A percentile compares a stretch with the other conserved stretches of the same genome.
Conservation (phyloP, 2,888 invertebrate genomes). For the Saturnia japonica region DNA sequence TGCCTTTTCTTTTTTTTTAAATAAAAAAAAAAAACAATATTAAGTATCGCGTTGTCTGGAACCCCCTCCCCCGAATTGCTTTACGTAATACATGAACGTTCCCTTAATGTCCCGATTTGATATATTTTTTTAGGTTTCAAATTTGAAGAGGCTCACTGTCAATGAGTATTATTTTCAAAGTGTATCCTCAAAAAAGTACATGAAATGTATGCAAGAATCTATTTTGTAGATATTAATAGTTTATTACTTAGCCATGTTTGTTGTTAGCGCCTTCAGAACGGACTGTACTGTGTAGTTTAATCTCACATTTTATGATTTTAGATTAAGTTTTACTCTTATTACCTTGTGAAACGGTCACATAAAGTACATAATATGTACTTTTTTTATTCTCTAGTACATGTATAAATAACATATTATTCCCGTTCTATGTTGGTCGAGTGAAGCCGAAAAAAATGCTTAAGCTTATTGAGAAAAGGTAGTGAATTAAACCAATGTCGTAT, state of each 20-base stretch:
- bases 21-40: too few species aligned
- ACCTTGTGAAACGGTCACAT: not conserved
- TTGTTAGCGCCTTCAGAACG: not conserved
- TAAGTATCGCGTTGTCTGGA: too few species aligned
- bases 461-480: not conserved
- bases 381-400: not conserved
- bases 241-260: not conserved
- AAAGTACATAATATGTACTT: not conserved
- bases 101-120: not conserved
- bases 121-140: not conserved
- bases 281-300: slow-evolving; percentile 1
- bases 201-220: not conserved
- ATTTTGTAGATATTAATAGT: not conserved
- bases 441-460: not conserved
- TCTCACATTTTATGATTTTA: not conserved
- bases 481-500: too few species aligned
- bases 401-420: not conserved
- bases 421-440: not conserved
- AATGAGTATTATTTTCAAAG: not conserved
- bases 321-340: not conserved
- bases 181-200: not conserved
- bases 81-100: too few species aligned
- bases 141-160: not conserved
- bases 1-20: too few species aligned
- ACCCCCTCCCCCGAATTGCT: too few species aligned